phyloP scores from a whole-genome alignment of 2,113 vertebrate species.

The mouse (Mus musculus) region DNA sequence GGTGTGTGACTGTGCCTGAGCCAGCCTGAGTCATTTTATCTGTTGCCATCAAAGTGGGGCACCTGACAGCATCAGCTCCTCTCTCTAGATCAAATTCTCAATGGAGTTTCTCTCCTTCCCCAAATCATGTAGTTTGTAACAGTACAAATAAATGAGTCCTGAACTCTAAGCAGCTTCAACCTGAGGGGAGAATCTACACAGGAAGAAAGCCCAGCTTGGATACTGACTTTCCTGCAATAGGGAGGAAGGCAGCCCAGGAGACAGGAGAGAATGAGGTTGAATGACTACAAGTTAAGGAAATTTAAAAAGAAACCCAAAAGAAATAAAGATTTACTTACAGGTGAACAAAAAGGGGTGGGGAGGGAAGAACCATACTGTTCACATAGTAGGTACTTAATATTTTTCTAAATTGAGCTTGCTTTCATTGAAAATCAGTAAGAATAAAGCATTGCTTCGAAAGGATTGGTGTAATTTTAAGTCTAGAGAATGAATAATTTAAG shows the following conservation, averaged over 20 bases:
- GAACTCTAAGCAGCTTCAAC: background rate
- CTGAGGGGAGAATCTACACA: background rate
- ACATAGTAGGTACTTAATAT: background rate
- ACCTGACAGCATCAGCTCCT: conserved; percentile 66
- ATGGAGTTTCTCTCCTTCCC: conserved; percentile 33
- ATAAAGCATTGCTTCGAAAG: background rate
- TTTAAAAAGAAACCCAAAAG: conserved; percentile 8
- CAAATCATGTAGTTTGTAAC: background rate
- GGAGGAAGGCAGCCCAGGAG: background rate
- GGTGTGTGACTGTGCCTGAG: conserved; percentile 27
- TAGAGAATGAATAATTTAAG: background rate
- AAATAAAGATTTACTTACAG: conserved; percentile 32
- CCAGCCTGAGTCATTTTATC: conserved; percentile 66
- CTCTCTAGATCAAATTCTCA: conserved; percentile 59
- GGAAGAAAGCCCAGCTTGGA: background rate
- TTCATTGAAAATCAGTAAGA: background rate
- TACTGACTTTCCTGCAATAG: background rate
- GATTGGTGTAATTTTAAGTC: background rate
- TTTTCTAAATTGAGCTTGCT: background rate
- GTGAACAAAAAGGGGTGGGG: background rate
- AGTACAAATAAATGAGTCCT: conserved; percentile 26
- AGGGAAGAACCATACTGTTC: background rate
- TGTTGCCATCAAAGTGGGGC: conserved; percentile 70
- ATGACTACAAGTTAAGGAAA: background rate
- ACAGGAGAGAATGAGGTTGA: background rate